These are phyloP conservation scores for Piezodorus guildinii DNA, from an alignment of 1,140 invertebrate species.

Conservation along the genomic window DNA sequence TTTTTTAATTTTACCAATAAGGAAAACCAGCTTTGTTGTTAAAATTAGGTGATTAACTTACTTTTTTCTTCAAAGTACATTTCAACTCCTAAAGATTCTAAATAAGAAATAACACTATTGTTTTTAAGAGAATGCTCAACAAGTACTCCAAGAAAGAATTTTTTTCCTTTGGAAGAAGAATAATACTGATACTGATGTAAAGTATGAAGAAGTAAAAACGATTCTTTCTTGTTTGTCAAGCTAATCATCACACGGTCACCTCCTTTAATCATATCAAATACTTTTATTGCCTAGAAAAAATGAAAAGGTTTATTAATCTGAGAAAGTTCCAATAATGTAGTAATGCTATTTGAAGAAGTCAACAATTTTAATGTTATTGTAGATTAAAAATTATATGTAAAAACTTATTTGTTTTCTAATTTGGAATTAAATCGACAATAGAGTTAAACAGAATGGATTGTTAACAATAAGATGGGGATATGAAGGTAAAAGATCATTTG, in stretches of 20 bases:
- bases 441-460: no score
- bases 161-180: conserved; percentile 54
- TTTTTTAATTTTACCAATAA: no score
- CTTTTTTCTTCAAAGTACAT: conserved; percentile 60
- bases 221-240: conserved; percentile 71
- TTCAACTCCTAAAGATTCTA: conserved; percentile 50
- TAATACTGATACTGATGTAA: conserved; percentile 76
- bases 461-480: no score
- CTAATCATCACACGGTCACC: conserved; percentile 75
- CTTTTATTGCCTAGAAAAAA: conserved; percentile 53
- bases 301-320: not conserved
- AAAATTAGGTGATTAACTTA: no score
- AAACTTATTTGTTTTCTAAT: no score
- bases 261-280: conserved; percentile 74
- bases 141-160: conserved; percentile 60
- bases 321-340: no score
- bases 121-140: conserved; percentile 51
- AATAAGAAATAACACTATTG: conserved; percentile 47
- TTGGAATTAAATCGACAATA: no score
- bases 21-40: no score
- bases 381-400: no score
- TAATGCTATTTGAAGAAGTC: no score
- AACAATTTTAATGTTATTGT: no score
- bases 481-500: no score
- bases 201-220: conserved; percentile 68